These are phyloP conservation scores for Andrena bucephala DNA, from an alignment of 2,888 invertebrate species.

Conservation along the genomic window DNA sequence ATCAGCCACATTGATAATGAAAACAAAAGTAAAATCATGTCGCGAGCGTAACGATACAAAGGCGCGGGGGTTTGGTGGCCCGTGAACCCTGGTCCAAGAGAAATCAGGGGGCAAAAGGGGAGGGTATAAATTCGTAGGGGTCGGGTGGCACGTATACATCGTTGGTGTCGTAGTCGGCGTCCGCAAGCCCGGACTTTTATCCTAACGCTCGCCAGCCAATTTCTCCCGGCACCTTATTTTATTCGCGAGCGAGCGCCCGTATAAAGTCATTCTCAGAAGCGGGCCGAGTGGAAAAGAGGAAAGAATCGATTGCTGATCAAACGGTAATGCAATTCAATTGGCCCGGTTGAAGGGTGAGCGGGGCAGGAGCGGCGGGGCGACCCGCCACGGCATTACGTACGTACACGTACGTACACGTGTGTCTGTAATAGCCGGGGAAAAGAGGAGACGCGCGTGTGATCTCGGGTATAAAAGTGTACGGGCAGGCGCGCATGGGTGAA, in stretches of 20 bases:
- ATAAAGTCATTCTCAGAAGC: constrained; percentile 70
- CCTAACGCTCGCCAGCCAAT: constrained; percentile 59
- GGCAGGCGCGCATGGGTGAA: constrained; percentile 35
- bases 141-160: constrained; percentile 21
- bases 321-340: constrained; percentile 77
- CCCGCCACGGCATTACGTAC: not conserved
- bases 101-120: constrained; percentile 25
- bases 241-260: constrained; percentile 63
- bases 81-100: not conserved
- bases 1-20: not conserved
- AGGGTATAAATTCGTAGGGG: constrained; percentile 23
- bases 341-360: constrained; percentile 55
- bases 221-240: constrained; percentile 69
- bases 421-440: constrained; percentile 26
- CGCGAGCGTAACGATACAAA: not conserved
- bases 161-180: constrained; percentile 45
- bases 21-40: not conserved
- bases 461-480: constrained; percentile 24
- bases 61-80: not conserved
- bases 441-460: constrained; percentile 44
- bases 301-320: constrained; percentile 75
- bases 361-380: constrained; percentile 39
- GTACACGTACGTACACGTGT: not conserved
- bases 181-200: constrained; percentile 51
- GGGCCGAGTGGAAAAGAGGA: constrained; percentile 66